Percentiles rank a stretch among this genome's conserved stretches.
Evolutionary conservation across 2,888 invertebrate species (phyloP).

Genomic region (Sinodicranocentrus sp.): DNA sequence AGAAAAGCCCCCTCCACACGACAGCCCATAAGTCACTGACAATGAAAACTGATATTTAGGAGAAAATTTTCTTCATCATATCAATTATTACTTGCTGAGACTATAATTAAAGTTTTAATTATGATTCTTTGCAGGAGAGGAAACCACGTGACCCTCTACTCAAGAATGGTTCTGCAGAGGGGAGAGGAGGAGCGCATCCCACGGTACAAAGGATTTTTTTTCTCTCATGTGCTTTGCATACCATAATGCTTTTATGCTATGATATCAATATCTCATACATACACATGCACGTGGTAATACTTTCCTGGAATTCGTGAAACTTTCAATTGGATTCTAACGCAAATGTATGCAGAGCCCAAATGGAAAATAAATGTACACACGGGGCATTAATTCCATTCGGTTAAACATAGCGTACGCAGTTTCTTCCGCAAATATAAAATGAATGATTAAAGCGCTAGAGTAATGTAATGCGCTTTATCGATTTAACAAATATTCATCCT

Average conservation of each 20-base stretch:
- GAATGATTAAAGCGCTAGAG: neutral
- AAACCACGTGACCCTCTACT: slow-evolving; percentile 42
- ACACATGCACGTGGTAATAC: too few species aligned
- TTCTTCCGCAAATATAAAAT: too few species aligned
- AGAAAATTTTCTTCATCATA: slow-evolving; percentile 26
- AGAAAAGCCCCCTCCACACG: slow-evolving; percentile 24
- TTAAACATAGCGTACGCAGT: too few species aligned
- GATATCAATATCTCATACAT: too few species aligned
- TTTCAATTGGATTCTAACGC: too few species aligned
- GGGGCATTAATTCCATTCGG: too few species aligned
- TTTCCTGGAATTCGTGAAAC: too few species aligned
- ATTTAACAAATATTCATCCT: slow-evolving; percentile 11
- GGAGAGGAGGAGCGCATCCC: slow-evolving; percentile 1
- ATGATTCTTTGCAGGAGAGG: slow-evolving; percentile 43
- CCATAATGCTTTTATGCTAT: too few species aligned
- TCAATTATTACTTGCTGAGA: slow-evolving; percentile 39
- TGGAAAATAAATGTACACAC: too few species aligned
- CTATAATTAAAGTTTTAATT: slow-evolving; percentile 42
- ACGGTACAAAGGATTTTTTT: slow-evolving; percentile 25
- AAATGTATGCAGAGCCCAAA: too few species aligned
- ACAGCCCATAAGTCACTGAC: slow-evolving; percentile 49
- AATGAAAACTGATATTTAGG: slow-evolving; percentile 48
- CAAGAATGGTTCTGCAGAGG: slow-evolving; percentile 21
- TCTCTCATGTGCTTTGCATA: neutral
- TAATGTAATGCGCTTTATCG: slow-evolving; percentile 19